These are phyloP conservation scores for Neosilurus hyrtlii DNA, from an alignment of 2,797 vertebrate species.

Conservation along the genomic window DNA sequence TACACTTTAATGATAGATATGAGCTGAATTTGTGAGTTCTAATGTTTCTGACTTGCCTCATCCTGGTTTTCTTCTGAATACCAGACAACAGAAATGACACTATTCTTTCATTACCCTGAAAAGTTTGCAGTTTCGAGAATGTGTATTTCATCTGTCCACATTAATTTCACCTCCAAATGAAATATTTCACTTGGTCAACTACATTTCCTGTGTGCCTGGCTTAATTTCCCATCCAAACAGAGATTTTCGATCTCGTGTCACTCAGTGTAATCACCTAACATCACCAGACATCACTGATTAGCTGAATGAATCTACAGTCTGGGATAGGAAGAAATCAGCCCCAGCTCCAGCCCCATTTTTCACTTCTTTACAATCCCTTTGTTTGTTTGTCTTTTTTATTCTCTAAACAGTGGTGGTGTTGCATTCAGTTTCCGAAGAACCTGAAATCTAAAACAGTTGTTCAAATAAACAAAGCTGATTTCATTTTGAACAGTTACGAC, in stretches of 20 bases:
- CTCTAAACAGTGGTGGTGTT: neutral
- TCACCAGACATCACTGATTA: neutral
- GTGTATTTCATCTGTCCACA: neutral
- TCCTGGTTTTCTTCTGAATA: neutral
- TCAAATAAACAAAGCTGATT: neutral
- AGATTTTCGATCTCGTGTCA: neutral
- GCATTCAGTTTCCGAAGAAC: neutral
- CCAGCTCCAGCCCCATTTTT: neutral
- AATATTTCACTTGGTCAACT: neutral
- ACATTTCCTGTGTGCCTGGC: neutral
- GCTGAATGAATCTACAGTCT: neutral
- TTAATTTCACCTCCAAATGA: neutral
- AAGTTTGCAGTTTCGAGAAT: neutral
- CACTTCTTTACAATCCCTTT: neutral
- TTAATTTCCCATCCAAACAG: neutral
- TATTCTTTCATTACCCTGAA: neutral
- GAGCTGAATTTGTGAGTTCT: neutral
- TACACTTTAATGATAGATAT: neutral
- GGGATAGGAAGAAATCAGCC: neutral
- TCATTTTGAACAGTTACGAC: conserved; percentile 16
- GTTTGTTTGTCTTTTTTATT: neutral
- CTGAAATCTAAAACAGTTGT: neutral
- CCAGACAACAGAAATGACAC: neutral
- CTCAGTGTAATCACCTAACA: neutral
- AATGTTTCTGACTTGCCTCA: neutral